Conservation (phyloP, 2,797 vertebrate genomes). For the Clarias fuscus region DNA sequence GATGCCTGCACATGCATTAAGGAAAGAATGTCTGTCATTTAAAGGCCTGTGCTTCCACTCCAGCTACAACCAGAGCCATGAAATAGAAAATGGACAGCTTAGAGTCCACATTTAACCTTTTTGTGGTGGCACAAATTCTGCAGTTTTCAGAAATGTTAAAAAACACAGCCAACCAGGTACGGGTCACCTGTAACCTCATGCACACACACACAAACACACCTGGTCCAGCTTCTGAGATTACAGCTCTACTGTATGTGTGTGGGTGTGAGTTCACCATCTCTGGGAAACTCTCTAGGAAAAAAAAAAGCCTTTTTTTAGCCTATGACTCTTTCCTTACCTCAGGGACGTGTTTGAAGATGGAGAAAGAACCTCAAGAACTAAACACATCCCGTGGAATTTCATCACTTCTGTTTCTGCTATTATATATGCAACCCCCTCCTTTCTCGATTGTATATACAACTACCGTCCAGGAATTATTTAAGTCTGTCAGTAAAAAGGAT, state of each 20-base stretch:
- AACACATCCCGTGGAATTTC: slow-evolving; percentile 52
- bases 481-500: slow-evolving; percentile 65
- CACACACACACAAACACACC: slow-evolving; percentile 58
- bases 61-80: slow-evolving; percentile 24
- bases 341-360: slow-evolving; percentile 26
- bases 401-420: slow-evolving; percentile 46
- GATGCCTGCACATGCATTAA: slow-evolving; percentile 37
- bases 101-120: slow-evolving; percentile 27
- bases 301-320: slow-evolving; percentile 42
- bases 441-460: slow-evolving; percentile 52
- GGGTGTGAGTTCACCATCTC: slow-evolving; percentile 60
- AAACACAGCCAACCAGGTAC: slow-evolving; percentile 68
- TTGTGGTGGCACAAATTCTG: slow-evolving; percentile 65
- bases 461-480: slow-evolving; percentile 62
- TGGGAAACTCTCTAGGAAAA: slow-evolving; percentile 44
- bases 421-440: slow-evolving; percentile 16
- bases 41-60: slow-evolving; percentile 8
- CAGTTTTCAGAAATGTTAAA: slow-evolving; percentile 70
- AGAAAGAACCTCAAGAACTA: slow-evolving; percentile 13
- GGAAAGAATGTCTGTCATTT: slow-evolving; percentile 34
- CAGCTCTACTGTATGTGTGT: slow-evolving; percentile 41
- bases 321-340: slow-evolving; percentile 43
- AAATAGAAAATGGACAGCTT: slow-evolving; percentile 30
- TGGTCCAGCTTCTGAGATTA: slow-evolving; percentile 36
- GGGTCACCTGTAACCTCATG: slow-evolving; percentile 69